Base-by-base conservation (phyloP, 1,140 invertebrate genomes). In the Drosophila grimshawi region DNA sequence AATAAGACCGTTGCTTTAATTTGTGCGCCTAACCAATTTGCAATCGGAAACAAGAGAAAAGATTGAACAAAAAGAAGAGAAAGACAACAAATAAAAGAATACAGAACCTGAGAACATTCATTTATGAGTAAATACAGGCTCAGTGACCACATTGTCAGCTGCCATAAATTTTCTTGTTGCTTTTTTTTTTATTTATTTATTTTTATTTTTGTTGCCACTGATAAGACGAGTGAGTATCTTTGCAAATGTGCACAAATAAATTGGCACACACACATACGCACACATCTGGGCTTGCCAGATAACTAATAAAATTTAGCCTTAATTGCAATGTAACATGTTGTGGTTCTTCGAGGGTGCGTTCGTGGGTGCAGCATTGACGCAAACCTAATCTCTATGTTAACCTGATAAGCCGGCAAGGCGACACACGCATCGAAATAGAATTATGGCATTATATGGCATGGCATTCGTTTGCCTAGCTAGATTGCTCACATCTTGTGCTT, bases 391-490 rank as follows among this genome's bases (percentile, higher is more conserved):
- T 52, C 69, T 27, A 41, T 57, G 30, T 57, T 35, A n/a, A 2
- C 30, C 39, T 66, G 69, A 72, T 73, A 67, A 67, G 64, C 64
- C 70, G 19, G 39, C 11, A 46, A 43, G 29, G 46, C 37, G 39
- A 52, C 37, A 27, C 41, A 69, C 4, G 46, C 37, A 52, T 78
- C 68, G 74, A 71, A 80, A 76, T 69, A 78, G 78, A 82, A 76
- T 78, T 82, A 86, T 63, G 48, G 35, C 48, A 30, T 11, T 29
- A 10, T 3, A n/a, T 19, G 19, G 19, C 19, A 19, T 33, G 53
- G 49, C 43, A 51, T 29, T 53, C 32, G 61, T 29, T 39, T 67
- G 41, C 27, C 8, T 10, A 27, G 2, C 45, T 19, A 46, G 3
- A 11, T 48, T 32, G 8, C n/a, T 10, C 6, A 46, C 43, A 46